A percentile compares a stretch with the other conserved stretches of the same genome.
These are phyloP conservation scores for Megaceryle torquata DNA, from an alignment of 2,113 vertebrate genomes.

Conservation along the genomic window DNA sequence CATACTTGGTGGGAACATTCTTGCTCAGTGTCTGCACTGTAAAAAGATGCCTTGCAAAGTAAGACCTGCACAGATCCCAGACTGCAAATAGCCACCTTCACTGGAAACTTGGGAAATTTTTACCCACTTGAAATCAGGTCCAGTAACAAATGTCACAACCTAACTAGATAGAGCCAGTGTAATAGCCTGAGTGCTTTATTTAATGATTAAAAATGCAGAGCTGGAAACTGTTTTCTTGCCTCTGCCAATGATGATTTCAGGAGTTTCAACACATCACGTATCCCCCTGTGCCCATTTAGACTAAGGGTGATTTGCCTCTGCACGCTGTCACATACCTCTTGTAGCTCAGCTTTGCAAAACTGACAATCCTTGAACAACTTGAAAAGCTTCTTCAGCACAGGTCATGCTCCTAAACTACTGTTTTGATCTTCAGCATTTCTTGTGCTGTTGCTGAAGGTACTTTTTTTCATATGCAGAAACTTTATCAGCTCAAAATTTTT, in stretches of 20 bases:
- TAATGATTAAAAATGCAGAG: background rate
- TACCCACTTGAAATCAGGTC: background rate
- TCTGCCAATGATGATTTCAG: background rate
- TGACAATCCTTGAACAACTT: background rate
- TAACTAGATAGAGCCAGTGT: background rate
- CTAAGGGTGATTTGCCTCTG: background rate
- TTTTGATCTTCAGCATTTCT: background rate
- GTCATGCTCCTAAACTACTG: background rate
- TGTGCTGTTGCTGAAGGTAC: background rate
- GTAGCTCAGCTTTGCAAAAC: background rate
- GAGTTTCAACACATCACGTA: background rate
- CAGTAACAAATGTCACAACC: background rate
- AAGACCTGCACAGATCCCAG: background rate
- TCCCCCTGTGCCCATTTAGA: background rate
- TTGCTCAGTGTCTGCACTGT: background rate
- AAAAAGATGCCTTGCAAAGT: background rate
- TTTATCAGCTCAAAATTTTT: background rate
- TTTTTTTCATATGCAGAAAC: background rate
- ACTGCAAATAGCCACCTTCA: background rate
- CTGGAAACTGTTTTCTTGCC: background rate
- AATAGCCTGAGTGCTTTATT: background rate
- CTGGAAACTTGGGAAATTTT: background rate
- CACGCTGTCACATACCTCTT: rapidly evolving
- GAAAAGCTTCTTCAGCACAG: background rate
- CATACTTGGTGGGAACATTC: background rate